phyloP scores from a whole-genome alignment of 2,113 vertebrate species.

The Rallus limicola region DNA sequence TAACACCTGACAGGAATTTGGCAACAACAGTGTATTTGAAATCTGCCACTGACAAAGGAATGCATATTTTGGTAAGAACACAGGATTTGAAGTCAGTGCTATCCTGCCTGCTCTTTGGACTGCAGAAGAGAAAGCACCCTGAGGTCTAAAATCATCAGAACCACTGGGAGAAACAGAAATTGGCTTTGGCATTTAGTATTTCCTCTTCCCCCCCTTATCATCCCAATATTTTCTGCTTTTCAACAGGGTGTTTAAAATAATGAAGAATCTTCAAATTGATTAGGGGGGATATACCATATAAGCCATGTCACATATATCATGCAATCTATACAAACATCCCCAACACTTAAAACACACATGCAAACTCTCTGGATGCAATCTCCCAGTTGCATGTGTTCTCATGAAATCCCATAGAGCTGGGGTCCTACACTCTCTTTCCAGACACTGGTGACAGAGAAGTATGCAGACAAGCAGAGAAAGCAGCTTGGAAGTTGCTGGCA shows the following conservation, averaged over 20 bases:
- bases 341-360: background rate
- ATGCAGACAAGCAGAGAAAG: background rate
- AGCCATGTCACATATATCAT: background rate
- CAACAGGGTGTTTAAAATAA: background rate
- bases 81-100: background rate
- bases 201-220: background rate
- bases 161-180: background rate
- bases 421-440: background rate
- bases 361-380: background rate
- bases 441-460: background rate
- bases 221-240: background rate
- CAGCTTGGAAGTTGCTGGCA: background rate
- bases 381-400: background rate
- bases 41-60: background rate
- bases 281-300: background rate
- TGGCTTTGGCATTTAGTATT: background rate
- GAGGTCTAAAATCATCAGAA: background rate
- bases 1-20: background rate
- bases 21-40: background rate
- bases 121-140: background rate
- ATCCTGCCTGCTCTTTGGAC: background rate
- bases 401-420: background rate
- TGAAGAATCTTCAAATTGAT: background rate
- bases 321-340: background rate
- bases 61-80: background rate